phyloP scores from a whole-genome alignment of 1,140 invertebrate genomes.

The Drosophila mayri region DNA sequence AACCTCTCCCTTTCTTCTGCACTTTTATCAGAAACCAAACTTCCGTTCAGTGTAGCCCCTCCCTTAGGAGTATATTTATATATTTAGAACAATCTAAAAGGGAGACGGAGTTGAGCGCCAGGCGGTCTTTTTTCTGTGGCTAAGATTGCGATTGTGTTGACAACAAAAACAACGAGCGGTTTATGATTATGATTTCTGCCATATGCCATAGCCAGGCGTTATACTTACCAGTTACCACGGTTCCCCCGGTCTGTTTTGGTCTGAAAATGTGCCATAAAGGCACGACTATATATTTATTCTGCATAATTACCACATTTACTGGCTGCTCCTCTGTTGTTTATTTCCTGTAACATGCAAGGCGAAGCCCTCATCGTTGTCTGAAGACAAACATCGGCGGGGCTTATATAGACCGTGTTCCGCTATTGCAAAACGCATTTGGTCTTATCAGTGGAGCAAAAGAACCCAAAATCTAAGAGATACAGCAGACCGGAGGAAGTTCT shows the following conservation, averaged over 20 bases:
- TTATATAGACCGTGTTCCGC: constrained; percentile 44
- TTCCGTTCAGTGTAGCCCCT: constrained; percentile 68
- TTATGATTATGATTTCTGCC: constrained; percentile 71
- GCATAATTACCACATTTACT: constrained; percentile 60
- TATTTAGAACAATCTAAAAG: constrained; percentile 7
- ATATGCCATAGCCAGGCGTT: constrained; percentile 53
- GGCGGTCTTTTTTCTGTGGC: constrained; percentile 52
- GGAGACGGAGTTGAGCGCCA: constrained; percentile 53
- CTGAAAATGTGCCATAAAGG: constrained; percentile 46
- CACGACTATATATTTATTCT: constrained; percentile 33
- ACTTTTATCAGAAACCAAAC: constrained; percentile 66
- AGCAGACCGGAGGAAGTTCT: constrained; percentile 14
- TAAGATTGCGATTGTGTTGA: constrained; percentile 54
- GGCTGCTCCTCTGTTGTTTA: constrained; percentile 49
- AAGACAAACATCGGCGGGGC: constrained; percentile 52
- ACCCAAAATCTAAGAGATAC: constrained; percentile 27
- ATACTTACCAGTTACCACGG: constrained; percentile 10
- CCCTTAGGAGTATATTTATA: constrained; percentile 8
- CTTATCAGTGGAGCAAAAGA: constrained; percentile 53
- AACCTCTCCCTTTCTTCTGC: constrained; percentile 27
- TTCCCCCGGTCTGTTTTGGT: constrained; percentile 18
- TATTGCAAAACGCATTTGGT: constrained; percentile 77
- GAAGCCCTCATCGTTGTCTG: constrained; percentile 23
- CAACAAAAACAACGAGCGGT: constrained; percentile 43
- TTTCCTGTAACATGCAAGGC: constrained; percentile 76